Conservation (phyloP, 2,888 invertebrate genomes). For the Neria commutata region DNA sequence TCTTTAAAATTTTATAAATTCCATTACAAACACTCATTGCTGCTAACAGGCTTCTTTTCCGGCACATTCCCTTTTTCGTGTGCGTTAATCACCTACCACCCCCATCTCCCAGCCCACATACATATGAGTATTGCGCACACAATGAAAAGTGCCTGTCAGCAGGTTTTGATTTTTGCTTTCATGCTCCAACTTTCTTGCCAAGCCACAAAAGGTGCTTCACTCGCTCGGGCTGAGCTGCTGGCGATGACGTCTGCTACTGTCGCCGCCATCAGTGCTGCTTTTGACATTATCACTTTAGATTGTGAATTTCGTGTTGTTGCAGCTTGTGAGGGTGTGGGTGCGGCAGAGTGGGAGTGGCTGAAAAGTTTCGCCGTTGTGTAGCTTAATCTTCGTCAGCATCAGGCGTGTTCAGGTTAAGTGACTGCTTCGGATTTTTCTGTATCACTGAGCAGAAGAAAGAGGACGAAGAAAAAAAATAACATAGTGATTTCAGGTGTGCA, state of each 20-base stretch:
- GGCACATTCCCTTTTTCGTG: too few species aligned
- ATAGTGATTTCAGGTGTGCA: too few species aligned
- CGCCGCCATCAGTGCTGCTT: too few species aligned
- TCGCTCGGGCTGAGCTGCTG: too few species aligned
- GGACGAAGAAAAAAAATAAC: too few species aligned
- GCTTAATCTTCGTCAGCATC: not conserved
- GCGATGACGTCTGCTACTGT: not conserved
- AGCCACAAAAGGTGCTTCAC: not conserved
- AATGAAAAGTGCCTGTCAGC: slow-evolving; percentile 23
- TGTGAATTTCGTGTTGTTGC: not conserved
- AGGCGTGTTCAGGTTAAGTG: not conserved
- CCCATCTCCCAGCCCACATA: too few species aligned
- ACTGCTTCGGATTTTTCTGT: not conserved
- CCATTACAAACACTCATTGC: too few species aligned
- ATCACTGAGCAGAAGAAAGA: too few species aligned
- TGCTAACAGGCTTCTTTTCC: too few species aligned
- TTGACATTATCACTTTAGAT: slow-evolving; percentile 20
- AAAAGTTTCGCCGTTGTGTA: not conserved
- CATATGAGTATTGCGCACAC: too few species aligned
- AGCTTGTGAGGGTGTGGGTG: not conserved
- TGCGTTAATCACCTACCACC: too few species aligned
- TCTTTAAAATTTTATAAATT: too few species aligned
- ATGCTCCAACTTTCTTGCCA: not conserved
- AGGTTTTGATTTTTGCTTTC: slow-evolving; percentile 21
- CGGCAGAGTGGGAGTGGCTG: not conserved